Evolutionary conservation across 2,113 vertebrate species (phyloP).

Genomic region (Prochilodus magdalenae): DNA sequence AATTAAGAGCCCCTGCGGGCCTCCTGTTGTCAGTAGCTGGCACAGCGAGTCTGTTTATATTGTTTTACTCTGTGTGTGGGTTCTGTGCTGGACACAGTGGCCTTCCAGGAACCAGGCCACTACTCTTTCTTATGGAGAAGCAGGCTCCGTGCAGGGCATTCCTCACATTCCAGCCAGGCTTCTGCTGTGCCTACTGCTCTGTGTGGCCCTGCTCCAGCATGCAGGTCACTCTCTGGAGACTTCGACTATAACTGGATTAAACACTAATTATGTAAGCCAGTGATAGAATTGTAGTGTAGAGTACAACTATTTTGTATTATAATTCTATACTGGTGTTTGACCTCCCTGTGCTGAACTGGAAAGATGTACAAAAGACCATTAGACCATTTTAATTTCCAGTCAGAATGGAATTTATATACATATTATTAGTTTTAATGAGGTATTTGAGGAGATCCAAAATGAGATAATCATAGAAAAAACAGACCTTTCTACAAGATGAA

Average conservation of each 20-base stretch:
- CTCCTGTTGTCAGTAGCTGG: conserved; percentile 18
- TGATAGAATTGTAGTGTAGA: too few species aligned
- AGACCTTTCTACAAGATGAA: too few species aligned
- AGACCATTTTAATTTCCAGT: too few species aligned
- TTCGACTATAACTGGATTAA: neutral
- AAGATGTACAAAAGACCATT: too few species aligned
- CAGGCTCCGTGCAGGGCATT: conserved; percentile 42
- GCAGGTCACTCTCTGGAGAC: neutral
- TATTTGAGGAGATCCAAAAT: too few species aligned
- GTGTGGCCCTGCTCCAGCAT: neutral
- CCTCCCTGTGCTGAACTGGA: too few species aligned
- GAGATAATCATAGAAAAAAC: too few species aligned
- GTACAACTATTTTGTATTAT: too few species aligned
- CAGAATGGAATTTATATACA: too few species aligned
- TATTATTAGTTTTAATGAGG: too few species aligned
- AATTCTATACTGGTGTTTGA: too few species aligned
- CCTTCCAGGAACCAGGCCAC: neutral
- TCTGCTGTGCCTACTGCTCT: conserved; percentile 8
- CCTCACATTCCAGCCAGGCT: conserved; percentile 44
- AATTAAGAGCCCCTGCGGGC: conserved; percentile 9
- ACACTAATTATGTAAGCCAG: neutral
- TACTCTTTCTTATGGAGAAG: conserved; percentile 6
- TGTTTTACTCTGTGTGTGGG: conserved; percentile 17
- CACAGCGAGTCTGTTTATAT: neutral
- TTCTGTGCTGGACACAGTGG: neutral